Evolutionary conservation across 1,140 invertebrate species (phyloP), one percentile per base, ranked within the genome.

Genomic region (Idris sp.): DNA sequence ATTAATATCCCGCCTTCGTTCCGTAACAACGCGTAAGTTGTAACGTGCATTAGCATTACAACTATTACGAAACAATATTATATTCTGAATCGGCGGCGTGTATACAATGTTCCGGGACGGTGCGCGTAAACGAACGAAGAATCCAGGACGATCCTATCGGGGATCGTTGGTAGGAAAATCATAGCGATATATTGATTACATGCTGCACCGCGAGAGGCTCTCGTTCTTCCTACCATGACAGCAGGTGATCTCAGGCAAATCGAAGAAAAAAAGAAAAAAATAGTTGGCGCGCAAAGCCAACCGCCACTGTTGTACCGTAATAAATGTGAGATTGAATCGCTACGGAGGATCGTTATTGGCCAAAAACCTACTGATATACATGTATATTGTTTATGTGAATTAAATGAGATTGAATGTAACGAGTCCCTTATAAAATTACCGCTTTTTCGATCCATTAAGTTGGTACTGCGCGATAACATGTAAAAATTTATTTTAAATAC

Each of bases 281-380:
- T n/a, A n/a, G n/a, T n/a, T n/a, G n/a, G 41, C 40, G 15, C 9
- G 51, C 18, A 65, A 62, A 72, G 36, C 58, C 65, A 54, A 78
- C 49, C 65, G 65, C 49, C 67, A 69, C 65, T 33, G 65, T 74
- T 69, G 48, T 69, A 74, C 56, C 54, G 65, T 75, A 75, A 81
- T 83, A 81, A 81, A 83, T 75, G 78, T 56, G 62, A 80, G 79
- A 83, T 82, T 31, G 43, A 19, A 81, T 81, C 76, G 25, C 56
- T 35, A 11, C 16, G 9, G 19, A 19, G 15, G 54, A 59, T 73
- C 40, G 46, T 79, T 76, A 72, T 77, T 76, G 56, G 44, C 40
- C 49, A 26, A 65, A 61, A 71, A 61, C 10, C 4, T 7, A 1
- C 11, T 44, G 43, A 35, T 46, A 25, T 30, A n/a, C n/a, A n/a